These are phyloP conservation scores for Lasioglossum figueresi DNA, from an alignment of 2,888 invertebrate genomes.

Conservation along the genomic window DNA sequence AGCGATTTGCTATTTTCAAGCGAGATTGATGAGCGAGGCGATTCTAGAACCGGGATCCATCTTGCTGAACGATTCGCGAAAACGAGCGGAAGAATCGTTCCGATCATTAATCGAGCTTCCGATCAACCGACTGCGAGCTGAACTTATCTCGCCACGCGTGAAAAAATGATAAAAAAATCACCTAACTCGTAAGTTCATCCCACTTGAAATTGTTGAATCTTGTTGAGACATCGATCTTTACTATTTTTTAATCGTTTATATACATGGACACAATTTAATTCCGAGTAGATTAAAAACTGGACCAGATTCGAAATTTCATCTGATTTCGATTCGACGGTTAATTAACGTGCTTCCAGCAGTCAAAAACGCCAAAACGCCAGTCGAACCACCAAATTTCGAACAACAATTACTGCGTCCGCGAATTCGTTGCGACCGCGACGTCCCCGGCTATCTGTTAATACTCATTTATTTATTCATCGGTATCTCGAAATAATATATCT, in stretches of 20 bases:
- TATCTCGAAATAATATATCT: not conserved
- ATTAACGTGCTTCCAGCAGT: not conserved
- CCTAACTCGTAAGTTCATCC: not conserved
- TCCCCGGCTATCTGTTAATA: not conserved
- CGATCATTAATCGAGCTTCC: slow-evolving; percentile 38
- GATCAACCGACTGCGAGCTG: not conserved
- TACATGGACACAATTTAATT: not conserved
- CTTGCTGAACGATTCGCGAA: slow-evolving; percentile 23
- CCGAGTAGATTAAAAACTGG: not conserved
- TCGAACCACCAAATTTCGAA: not conserved
- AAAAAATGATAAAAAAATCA: slow-evolving; percentile 29
- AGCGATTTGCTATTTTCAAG: slow-evolving; percentile 16
- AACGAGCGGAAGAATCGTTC: slow-evolving; percentile 32
- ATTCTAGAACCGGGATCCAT: slow-evolving; percentile 10
- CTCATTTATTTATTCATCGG: not conserved
- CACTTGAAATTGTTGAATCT: too few relatives aligned
- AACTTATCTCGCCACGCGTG: slow-evolving; percentile 28
- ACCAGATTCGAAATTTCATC: not conserved
- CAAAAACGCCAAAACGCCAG: not conserved
- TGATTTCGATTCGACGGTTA: not conserved
- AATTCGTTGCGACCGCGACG: not conserved
- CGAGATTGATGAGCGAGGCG: slow-evolving; percentile 10
- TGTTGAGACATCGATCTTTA: not conserved
- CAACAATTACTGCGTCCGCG: not conserved
- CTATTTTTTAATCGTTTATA: not conserved